A percentile compares a stretch with the other conserved stretches of the same genome.
Conservation (phyloP, 2,797 vertebrate genomes). For the Pelodytes ibericus region DNA sequence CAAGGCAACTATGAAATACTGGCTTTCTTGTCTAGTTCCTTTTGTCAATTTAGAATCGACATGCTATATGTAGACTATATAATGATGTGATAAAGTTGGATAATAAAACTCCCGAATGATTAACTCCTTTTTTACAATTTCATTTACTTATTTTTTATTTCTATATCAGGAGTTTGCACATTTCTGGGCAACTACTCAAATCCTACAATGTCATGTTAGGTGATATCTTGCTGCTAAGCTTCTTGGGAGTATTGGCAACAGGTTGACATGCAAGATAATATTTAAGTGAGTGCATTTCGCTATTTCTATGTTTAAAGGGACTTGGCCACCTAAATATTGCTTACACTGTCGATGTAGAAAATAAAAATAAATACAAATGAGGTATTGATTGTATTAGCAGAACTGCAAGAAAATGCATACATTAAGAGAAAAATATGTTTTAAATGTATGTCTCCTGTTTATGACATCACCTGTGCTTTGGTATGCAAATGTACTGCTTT, state of each 20-base stretch:
- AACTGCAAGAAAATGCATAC: too few relatives aligned
- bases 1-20: not conserved
- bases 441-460: too few relatives aligned
- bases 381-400: too few relatives aligned
- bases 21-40: not conserved
- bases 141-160: not conserved
- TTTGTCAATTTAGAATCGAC: not conserved
- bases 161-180: not conserved
- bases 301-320: too few relatives aligned
- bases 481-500: too few relatives aligned
- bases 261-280: conserved; percentile 68
- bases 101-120: not conserved
- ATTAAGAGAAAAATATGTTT: too few relatives aligned
- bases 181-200: conserved; percentile 68
- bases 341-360: too few relatives aligned
- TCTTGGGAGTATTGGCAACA: conserved; percentile 72
- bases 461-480: too few relatives aligned
- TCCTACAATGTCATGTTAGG: conserved; percentile 57
- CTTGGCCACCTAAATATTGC: too few relatives aligned
- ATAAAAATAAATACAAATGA: too few relatives aligned
- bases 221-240: conserved; percentile 59
- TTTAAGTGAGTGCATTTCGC: conserved; percentile 73
- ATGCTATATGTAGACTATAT: not conserved
- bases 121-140: not conserved
- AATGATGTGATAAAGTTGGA: not conserved